Evolutionary conservation across 2,797 vertebrate genomes (phyloP), one percentile per base, ranked within the genome.

Genomic region (Naso thynnoides): DNA sequence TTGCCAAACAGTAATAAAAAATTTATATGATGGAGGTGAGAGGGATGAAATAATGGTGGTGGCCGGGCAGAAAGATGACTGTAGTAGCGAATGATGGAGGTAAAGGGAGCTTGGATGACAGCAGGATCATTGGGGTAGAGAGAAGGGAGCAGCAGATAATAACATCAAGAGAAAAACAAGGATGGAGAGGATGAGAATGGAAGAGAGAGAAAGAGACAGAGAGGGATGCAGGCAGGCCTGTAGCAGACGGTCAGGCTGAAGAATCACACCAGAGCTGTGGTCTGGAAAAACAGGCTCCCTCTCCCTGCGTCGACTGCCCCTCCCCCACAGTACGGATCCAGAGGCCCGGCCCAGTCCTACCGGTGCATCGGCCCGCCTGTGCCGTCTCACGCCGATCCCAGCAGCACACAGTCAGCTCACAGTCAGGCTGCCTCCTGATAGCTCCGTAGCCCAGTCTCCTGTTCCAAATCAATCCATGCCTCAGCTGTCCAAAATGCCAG

Each of bases 281-380:
- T 93, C 85, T 89, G 81, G 88, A 90, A 92, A 94, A 93, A 93
- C 89, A 93, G 88, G 70, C 88, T 92, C 75, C 84, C 82, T 89
- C 81, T 92, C 83, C 83, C 76, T 89, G 87, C 89, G 71, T 92
- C 85, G 78, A 50, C 85, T 71, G 84, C 92, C 94, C 93, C 93
- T 94, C 94, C 95, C 93, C 93, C 90, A 92, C 83, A 56, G 84
- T 82, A 82, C 80, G 58, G 91, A 88, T 92, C 89, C 89, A 88
- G 76, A 91, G 93, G 90, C 90, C 90, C 84, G 86, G 91, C 91
- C 93, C 91, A 90, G 87, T 89, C 76, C 92, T 92, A 83, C 89
- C 89, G 80, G 89, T 80, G 88, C 90, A 91, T 91, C 89, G 80
- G 74, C 80, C 81, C 26, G 76, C 70, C 81, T 84, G 71, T 81